phyloP scores from a whole-genome alignment of 1,140 invertebrate species.

The Brachionus sp. region DNA sequence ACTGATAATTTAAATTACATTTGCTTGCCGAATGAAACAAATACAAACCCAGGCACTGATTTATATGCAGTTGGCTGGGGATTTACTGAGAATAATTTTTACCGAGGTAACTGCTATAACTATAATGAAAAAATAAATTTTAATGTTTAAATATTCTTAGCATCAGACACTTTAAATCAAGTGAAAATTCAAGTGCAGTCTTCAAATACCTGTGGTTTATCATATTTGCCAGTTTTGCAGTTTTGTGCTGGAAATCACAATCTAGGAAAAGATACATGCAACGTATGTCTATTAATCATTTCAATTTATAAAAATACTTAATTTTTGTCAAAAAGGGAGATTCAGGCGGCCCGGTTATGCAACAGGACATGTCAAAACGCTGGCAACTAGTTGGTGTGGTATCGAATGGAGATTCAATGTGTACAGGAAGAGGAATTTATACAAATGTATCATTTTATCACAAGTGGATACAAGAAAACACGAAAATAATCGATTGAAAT shows the following conservation, averaged over 20 bases:
- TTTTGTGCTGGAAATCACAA: slow-evolving; percentile 33
- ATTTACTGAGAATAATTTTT: slow-evolving; percentile 42
- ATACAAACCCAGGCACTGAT: neutral
- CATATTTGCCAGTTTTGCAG: slow-evolving; percentile 33
- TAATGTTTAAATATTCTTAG: neutral
- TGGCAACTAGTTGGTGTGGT: slow-evolving; percentile 38
- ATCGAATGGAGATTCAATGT: slow-evolving; percentile 43
- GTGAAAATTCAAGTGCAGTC: slow-evolving; percentile 28
- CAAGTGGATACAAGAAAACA: slow-evolving; percentile 32
- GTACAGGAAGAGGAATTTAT: slow-evolving; percentile 27
- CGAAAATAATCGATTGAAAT: neutral
- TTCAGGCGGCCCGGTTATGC: slow-evolving; percentile 40
- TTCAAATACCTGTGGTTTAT: neutral
- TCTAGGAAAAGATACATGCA: slow-evolving; percentile 39
- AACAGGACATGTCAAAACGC: neutral
- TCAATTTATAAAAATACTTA: neutral
- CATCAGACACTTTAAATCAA: slow-evolving; percentile 34
- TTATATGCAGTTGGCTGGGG: slow-evolving; percentile 40
- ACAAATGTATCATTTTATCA: slow-evolving; percentile 35
- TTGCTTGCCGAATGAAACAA: slow-evolving; percentile 22
- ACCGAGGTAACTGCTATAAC: neutral
- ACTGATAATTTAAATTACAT: neutral
- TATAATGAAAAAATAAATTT: neutral
- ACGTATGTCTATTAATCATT: neutral
- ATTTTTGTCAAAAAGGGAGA: slow-evolving; percentile 15